Evolutionary conservation across 2,888 invertebrate species (phyloP).

Genomic region (Pristionchus mayeri): DNA sequence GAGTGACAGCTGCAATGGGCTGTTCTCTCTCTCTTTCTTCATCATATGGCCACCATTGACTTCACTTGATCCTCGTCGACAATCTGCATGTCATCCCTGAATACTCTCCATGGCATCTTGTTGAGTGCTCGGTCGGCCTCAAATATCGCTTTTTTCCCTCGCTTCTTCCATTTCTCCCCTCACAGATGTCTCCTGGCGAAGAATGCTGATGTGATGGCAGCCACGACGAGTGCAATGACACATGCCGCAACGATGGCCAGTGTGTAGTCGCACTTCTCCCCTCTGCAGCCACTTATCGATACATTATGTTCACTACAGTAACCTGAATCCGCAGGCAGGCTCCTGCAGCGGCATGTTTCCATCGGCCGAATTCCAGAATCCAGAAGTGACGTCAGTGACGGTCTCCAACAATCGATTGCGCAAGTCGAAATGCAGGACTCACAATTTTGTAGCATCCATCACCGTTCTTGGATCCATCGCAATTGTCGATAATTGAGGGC

Average conservation of each 20-base stretch:
- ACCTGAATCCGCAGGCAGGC: constrained; percentile 61
- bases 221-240: constrained; percentile 44
- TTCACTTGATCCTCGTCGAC: constrained; percentile 63
- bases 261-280: constrained; percentile 64
- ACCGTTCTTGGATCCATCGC: constrained; percentile 51
- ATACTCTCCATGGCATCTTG: constrained; percentile 65
- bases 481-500: constrained; percentile 53
- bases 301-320: constrained; percentile 48
- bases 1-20: constrained; percentile 55
- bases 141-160: neutral
- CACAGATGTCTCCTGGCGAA: constrained; percentile 53
- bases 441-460: constrained; percentile 54
- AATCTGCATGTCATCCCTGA: constrained; percentile 59
- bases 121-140: constrained; percentile 57
- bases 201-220: constrained; percentile 48
- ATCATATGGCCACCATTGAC: constrained; percentile 62
- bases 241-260: constrained; percentile 52
- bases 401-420: constrained; percentile 47
- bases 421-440: neutral
- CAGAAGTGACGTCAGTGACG: constrained; percentile 57
- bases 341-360: constrained; percentile 58
- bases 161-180: no score
- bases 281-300: constrained; percentile 39
- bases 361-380: constrained; percentile 59
- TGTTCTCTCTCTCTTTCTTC: neutral